Conservation (phyloP, 2,113 vertebrate species). For the Donacobius atricapilla region DNA sequence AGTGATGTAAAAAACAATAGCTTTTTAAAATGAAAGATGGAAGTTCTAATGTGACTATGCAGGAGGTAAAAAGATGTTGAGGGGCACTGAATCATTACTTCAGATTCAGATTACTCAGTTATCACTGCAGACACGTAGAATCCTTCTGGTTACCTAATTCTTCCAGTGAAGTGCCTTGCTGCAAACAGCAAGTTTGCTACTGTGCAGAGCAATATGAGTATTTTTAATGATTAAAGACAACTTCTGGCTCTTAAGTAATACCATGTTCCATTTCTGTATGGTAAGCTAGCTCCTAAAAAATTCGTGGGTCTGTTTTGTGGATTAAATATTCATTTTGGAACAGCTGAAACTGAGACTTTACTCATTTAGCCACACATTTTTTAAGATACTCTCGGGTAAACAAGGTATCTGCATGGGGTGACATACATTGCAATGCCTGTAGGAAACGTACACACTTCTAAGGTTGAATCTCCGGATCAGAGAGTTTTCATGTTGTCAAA, state of each 20-base stretch:
- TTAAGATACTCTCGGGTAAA: neutral
- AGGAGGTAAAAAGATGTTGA: neutral
- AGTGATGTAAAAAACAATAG: neutral
- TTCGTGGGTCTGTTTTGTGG: neutral
- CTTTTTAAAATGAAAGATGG: neutral
- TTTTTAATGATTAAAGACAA: neutral
- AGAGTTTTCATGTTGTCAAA: neutral
- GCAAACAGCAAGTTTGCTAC: neutral
- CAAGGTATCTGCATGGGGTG: neutral
- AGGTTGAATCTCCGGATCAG: neutral
- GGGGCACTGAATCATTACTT: neutral
- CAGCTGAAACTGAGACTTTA: neutral
- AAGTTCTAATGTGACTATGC: neutral
- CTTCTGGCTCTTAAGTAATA: neutral
- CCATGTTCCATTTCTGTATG: neutral
- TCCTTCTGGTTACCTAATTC: neutral
- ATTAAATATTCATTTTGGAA: constrained; percentile 14
- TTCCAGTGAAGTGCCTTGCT: neutral
- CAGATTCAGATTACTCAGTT: neutral
- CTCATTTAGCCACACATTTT: neutral
- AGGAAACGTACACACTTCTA: neutral
- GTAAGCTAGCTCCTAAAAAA: neutral
- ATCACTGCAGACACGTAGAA: neutral
- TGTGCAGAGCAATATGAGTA: neutral
- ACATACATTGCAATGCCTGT: neutral